These are phyloP conservation scores for Poeciliopsis gracilis DNA, from an alignment of 2,797 vertebrate genomes.

Conservation along the genomic window DNA sequence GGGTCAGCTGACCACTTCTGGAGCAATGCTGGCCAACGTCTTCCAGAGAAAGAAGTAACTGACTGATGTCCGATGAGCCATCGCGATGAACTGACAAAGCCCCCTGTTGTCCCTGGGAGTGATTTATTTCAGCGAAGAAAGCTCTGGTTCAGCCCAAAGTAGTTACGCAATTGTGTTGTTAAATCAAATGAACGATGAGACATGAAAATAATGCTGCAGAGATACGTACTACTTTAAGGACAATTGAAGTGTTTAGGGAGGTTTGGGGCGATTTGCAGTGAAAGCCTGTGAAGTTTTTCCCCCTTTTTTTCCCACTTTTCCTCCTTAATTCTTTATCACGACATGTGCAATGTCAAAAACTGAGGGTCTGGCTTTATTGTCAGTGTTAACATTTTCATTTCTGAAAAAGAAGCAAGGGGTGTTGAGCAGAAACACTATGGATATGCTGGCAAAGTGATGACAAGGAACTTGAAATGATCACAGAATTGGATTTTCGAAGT, in stretches of 20 bases:
- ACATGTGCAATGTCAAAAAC: conserved; percentile 15
- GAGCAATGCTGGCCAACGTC: conserved; percentile 98
- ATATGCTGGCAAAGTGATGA: conserved; percentile 26
- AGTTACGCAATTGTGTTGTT: conserved; percentile 18
- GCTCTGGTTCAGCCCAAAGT: conserved; percentile 31
- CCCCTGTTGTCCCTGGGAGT: conserved; percentile 72
- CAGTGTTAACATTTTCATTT: conserved; percentile 54
- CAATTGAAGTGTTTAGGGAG: conserved; percentile 5
- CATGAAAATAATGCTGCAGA: conserved; percentile 20
- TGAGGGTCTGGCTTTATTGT: conserved; percentile 38
- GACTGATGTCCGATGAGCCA: conserved; percentile 13
- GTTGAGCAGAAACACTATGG: conserved; percentile 27
- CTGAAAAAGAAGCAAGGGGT: conserved; percentile 16
- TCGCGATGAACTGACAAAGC: conserved; percentile 72
- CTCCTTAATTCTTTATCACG: conserved; percentile 6
- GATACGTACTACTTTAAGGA: conserved; percentile 20
- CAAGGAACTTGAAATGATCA: conserved; percentile 31
- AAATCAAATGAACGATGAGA: conserved; percentile 28
- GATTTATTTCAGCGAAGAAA: conserved; percentile 48
- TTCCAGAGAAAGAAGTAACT: conserved; percentile 98
- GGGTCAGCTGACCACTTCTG: conserved; percentile 98
- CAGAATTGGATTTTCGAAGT: conserved; percentile 28
- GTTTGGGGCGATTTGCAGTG: conserved; percentile 15
- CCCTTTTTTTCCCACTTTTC: neutral
- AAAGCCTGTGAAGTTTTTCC: conserved; percentile 22